These are phyloP conservation scores for Tachysurus vachellii DNA, from an alignment of 2,113 vertebrate genomes.

Conservation along the genomic window DNA sequence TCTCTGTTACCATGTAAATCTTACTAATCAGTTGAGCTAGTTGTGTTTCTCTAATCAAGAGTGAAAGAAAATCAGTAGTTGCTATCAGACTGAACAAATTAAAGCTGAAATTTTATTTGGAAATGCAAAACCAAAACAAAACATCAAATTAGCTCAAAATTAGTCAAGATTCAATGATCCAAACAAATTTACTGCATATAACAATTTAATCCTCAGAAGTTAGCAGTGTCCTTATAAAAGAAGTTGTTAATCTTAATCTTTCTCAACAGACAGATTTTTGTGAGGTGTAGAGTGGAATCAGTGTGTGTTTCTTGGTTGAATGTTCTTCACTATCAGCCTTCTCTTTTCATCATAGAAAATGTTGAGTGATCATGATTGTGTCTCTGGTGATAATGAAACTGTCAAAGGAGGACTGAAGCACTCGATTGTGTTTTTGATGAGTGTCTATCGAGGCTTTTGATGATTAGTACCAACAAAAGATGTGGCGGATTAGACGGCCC, in stretches of 20 bases:
- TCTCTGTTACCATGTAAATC: neutral
- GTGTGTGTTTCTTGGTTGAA: slow-evolving; percentile 1
- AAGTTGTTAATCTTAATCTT: neutral
- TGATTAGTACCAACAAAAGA: slow-evolving; percentile 59
- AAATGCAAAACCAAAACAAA: neutral
- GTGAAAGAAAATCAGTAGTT: neutral
- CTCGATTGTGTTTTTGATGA: slow-evolving; percentile 68
- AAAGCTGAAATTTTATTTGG: neutral
- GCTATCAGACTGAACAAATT: neutral
- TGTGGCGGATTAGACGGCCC: slow-evolving; percentile 60
- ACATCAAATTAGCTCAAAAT: neutral
- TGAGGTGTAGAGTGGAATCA: neutral
- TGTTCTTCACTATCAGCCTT: slow-evolving; percentile 26
- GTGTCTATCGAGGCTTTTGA: slow-evolving; percentile 55
- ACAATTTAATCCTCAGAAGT: neutral
- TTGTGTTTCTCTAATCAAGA: neutral
- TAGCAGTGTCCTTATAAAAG: neutral
- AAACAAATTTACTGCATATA: neutral
- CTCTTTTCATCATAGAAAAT: slow-evolving; percentile 47
- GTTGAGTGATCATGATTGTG: slow-evolving; percentile 59
- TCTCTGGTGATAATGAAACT: slow-evolving; percentile 71
- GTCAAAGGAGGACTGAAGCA: slow-evolving; percentile 64
- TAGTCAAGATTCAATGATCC: neutral
- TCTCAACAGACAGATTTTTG: neutral
- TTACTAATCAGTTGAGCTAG: neutral